Conservation (phyloP, 2,888 invertebrate genomes). For the Cephus rjabovi region DNA sequence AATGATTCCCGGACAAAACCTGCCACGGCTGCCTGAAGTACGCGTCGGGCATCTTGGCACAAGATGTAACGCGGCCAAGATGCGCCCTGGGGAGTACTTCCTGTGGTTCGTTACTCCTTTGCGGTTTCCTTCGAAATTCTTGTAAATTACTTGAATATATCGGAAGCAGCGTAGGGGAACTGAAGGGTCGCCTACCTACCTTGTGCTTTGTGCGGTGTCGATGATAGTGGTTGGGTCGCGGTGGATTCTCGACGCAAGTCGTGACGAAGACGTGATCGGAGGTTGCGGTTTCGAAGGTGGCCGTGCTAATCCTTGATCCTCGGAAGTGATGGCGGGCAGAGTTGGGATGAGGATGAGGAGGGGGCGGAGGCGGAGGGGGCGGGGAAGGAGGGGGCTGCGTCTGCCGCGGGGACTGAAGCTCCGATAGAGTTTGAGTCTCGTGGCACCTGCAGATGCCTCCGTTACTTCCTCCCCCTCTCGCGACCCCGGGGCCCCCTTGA, state of each 20-base stretch:
- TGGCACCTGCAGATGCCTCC: slow-evolving; percentile 52
- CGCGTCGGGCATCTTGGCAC: too few species aligned
- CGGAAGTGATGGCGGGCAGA: slow-evolving; percentile 14
- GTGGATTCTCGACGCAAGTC: slow-evolving; percentile 48
- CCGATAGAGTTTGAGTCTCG: slow-evolving; percentile 40
- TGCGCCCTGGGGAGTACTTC: too few species aligned
- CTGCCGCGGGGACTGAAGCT: slow-evolving; percentile 30
- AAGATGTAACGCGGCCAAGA: too few species aligned
- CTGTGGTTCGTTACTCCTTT: too few species aligned
- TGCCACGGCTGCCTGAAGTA: too few species aligned
- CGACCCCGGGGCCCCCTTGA: slow-evolving; percentile 59
- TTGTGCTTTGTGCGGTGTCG: slow-evolving; percentile 59
- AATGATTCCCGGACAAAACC: too few species aligned
- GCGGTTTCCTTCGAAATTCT: too few species aligned
- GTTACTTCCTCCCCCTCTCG: background rate
- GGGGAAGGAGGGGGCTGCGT: slow-evolving; percentile 22
- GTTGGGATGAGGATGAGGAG: slow-evolving; percentile 15
- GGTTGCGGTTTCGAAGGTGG: slow-evolving; percentile 34
- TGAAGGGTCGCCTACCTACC: slow-evolving; percentile 39
- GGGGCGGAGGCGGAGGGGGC: slow-evolving; percentile 26
- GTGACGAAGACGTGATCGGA: slow-evolving; percentile 56
- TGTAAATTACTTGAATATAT: too few species aligned
- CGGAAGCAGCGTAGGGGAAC: too few species aligned
- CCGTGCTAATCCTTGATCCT: slow-evolving; percentile 29
- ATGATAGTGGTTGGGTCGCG: slow-evolving; percentile 53